phyloP scores from a whole-genome alignment of 2,888 invertebrate species.

The Isotomurus palustris region DNA sequence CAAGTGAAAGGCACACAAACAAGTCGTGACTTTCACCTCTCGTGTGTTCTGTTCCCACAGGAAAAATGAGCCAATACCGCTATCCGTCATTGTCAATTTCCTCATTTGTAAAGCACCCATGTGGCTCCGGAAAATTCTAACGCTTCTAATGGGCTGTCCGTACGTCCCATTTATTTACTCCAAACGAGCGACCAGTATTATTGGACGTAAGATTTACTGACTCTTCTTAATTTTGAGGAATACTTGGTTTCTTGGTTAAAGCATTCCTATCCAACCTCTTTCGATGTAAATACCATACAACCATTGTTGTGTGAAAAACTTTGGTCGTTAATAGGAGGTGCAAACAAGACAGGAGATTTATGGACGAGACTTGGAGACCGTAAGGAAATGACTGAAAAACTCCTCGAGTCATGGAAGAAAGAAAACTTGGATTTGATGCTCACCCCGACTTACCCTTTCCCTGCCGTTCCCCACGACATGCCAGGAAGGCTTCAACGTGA shows the following conservation, averaged over 20 bases:
- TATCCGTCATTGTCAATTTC: constrained; percentile 26
- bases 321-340: constrained; percentile 36
- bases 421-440: constrained; percentile 49
- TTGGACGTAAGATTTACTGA: constrained; percentile 29
- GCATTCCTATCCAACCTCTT: too few relatives aligned
- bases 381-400: constrained; percentile 25
- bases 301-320: too few relatives aligned
- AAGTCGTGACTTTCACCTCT: background rate
- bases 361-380: constrained; percentile 35
- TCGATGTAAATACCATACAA: too few relatives aligned
- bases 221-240: background rate
- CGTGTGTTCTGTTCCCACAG: constrained; percentile 5
- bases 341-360: constrained; percentile 25
- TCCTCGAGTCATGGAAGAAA: constrained; percentile 23
- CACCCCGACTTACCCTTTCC: constrained; percentile 49
- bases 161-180: constrained; percentile 31
- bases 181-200: constrained; percentile 20
- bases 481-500: constrained; percentile 39
- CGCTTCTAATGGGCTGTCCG: constrained; percentile 20
- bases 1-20: too few relatives aligned
- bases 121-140: constrained; percentile 19
- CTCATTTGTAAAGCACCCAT: constrained; percentile 20
- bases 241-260: too few relatives aligned
- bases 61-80: constrained; percentile 31
- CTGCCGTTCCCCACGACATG: constrained; percentile 40